Evolutionary conservation across 2,888 invertebrate species (phyloP).

Genomic region (Sipha maydis): DNA sequence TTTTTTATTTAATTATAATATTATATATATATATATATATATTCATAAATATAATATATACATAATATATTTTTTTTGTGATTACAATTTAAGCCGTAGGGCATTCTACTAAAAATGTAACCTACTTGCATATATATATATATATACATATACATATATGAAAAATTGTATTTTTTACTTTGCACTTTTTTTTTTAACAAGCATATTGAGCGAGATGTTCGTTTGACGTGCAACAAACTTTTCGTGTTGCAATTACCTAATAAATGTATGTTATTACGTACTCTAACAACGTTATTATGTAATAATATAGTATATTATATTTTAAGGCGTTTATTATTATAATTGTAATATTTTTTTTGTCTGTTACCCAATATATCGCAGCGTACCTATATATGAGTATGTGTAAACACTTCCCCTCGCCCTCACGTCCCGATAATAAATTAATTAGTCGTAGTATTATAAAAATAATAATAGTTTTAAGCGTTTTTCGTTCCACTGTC

Average conservation of each 20-base stretch:
- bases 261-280: background rate
- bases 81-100: conserved; percentile 50
- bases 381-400: background rate
- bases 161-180: conserved; percentile 46
- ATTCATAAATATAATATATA: conserved; percentile 28
- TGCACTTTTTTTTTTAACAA: conserved; percentile 47
- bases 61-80: conserved; percentile 49
- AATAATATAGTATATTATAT: background rate
- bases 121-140: conserved; percentile 21
- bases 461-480: background rate
- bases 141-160: background rate
- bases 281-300: background rate
- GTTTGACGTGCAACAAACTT: background rate
- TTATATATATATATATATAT: background rate
- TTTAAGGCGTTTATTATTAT: background rate
- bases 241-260: background rate
- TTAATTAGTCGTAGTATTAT: background rate
- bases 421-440: background rate
- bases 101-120: conserved; percentile 47
- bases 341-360: background rate
- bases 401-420: background rate
- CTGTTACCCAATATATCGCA: background rate
- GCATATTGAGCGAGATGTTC: background rate
- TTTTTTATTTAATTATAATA: conserved; percentile 15
- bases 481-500: background rate